Evolutionary conservation across 2,888 invertebrate genomes (phyloP).

Genomic region (Coleophora flavipennella): DNA sequence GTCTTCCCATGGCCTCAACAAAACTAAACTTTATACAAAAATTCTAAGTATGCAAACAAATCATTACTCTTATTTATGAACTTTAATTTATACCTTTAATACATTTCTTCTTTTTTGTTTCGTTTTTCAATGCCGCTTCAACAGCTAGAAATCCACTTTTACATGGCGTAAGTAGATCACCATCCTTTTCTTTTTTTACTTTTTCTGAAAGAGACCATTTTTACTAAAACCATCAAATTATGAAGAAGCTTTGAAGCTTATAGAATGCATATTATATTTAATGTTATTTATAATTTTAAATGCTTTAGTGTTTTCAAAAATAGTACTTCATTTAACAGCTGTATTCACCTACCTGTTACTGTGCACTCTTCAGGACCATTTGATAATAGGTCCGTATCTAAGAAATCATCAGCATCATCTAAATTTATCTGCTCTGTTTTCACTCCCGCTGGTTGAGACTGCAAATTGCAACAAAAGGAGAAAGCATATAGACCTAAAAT

Average conservation of each 20-base stretch:
- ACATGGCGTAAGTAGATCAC: conserved; percentile 22
- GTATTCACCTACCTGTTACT: conserved; percentile 21
- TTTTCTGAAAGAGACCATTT: conserved; percentile 21
- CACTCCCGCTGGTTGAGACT: conserved; percentile 24
- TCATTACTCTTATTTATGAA: not conserved
- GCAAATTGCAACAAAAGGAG: conserved; percentile 6
- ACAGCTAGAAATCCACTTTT: conserved; percentile 31
- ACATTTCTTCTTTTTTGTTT: conserved; percentile 30
- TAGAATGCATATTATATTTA: no score
- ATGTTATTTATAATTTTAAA: no score
- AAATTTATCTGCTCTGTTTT: conserved; percentile 35
- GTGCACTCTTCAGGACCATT: conserved; percentile 26
- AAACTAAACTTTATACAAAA: no score
- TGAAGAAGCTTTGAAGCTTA: no score
- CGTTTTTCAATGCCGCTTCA: conserved; percentile 22
- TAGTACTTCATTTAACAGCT: no score
- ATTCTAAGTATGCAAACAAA: no score
- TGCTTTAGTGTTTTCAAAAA: no score
- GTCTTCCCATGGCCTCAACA: no score
- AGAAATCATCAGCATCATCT: conserved; percentile 32
- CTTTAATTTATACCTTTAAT: conserved; percentile 29
- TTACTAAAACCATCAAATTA: not conserved
- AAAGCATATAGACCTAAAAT: no score
- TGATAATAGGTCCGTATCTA: conserved; percentile 33
- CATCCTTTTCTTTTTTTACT: conserved; percentile 31